phyloP scores from a whole-genome alignment of 2,888 invertebrate species.

The Scrobipalpa atriplicella region DNA sequence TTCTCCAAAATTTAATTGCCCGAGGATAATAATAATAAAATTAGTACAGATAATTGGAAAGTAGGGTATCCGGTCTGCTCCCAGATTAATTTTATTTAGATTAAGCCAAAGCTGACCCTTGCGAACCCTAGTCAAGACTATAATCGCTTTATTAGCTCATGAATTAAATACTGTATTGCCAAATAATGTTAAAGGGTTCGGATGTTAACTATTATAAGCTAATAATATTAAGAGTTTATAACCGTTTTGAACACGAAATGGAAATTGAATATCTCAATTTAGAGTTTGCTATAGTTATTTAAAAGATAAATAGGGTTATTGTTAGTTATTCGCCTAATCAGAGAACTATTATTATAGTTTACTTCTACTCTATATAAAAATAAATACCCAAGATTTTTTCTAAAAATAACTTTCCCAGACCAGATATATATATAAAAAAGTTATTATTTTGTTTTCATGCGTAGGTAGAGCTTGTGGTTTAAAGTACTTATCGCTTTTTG shows the following conservation, averaged over 20 bases:
- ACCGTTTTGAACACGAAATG: not conserved
- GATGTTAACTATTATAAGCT: not conserved
- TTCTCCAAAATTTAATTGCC: slow-evolving; percentile 21
- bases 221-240: slow-evolving; percentile 1
- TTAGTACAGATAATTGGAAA: slow-evolving; percentile 30
- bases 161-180: not conserved
- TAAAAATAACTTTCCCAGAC: no score
- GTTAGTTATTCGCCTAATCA: no score
- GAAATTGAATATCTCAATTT: not conserved
- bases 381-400: no score
- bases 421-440: no score
- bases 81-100: slow-evolving; percentile 31
- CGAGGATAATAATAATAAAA: slow-evolving; percentile 22
- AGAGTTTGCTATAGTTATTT: no score
- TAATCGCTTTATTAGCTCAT: slow-evolving; percentile 9
- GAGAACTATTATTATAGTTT: no score
- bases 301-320: no score
- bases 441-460: no score
- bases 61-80: not conserved
- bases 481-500: no score
- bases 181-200: not conserved
- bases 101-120: slow-evolving; percentile 31
- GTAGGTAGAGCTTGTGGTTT: no score
- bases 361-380: no score
- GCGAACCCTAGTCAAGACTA: slow-evolving; percentile 1